Base-by-base conservation (phyloP, 2,888 invertebrate genomes). In the Silvanus unidentatus region DNA sequence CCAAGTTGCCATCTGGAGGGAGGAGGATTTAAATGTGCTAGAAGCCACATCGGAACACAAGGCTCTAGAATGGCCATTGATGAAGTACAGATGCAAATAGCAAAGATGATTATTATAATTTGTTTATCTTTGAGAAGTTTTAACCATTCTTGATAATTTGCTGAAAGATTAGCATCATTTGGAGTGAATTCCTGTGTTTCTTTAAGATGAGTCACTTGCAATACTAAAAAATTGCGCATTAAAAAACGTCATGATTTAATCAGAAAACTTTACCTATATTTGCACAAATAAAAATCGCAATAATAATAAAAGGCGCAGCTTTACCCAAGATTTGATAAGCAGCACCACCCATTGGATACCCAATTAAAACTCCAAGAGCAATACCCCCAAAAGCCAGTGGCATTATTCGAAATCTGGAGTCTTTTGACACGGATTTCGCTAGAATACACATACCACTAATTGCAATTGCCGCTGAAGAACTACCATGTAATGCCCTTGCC, bases 61-160 rank as follows among this genome's bases (percentile, higher is more conserved):
- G 90, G 86, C 64, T 91, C 91, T 52, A 91, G 67, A 51, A 88
- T 81, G 0, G 90, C 86, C 82, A 91, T 87, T 0, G 88, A 81
- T 10, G 86, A 83, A 0, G 90, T 89, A 10, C 88, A 86, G 22
- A 86, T 71, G 73, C 85, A 85, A 51, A 91, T 85, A 1, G 85
- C 82, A 40, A 84, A 77, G 5, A 79, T 75, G 45, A 79, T 77
- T 38, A 81, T 75, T 27, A 83, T 57, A 14, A 85, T 80, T 60
- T 80, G 77, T 47, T 79, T 78, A 59, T 85, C 82, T 40, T 75
- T 74, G 2, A 86, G 63, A 12, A 87, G 67, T 3, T 73, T 70
- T 1, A 71, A 65, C 78, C 81, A 81, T 45, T 76, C 51, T 1
- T 28, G 40, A 32, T 51, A 62, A 13, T 73, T 63, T 16, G 44